Percentiles rank a stretch among this genome's conserved stretches.
Conservation (phyloP, 1,140 invertebrate species). For the Thaumatotibia leucotreta region DNA sequence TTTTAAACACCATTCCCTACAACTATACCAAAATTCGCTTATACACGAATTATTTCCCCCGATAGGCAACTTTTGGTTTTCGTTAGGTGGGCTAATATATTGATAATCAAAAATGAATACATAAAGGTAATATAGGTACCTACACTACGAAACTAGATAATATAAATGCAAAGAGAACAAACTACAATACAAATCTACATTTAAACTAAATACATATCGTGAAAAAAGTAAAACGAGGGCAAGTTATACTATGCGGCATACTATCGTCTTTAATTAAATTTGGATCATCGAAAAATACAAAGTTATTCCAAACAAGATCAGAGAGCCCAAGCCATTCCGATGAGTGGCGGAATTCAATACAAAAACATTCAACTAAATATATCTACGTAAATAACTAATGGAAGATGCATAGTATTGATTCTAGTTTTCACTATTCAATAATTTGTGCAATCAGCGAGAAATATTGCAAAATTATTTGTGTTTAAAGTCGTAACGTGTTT, state of each 20-base stretch:
- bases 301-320: slow-evolving; percentile 2
- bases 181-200: too few relatives aligned
- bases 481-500: neutral
- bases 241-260: neutral
- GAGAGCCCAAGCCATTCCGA: neutral
- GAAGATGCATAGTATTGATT: neutral
- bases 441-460: neutral
- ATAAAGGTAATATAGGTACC: too few relatives aligned
- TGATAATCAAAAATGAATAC: too few relatives aligned
- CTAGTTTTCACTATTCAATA: neutral
- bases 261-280: neutral
- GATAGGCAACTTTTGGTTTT: too few relatives aligned
- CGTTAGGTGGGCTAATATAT: too few relatives aligned
- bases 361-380: slow-evolving; percentile 3
- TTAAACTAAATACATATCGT: too few relatives aligned
- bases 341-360: neutral
- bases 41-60: too few relatives aligned
- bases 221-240: too few relatives aligned
- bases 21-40: too few relatives aligned
- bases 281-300: neutral
- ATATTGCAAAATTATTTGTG: neutral
- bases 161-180: too few relatives aligned
- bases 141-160: too few relatives aligned
- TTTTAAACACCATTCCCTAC: too few relatives aligned
- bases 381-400: neutral